Conservation (phyloP, 2,113 vertebrate species). For the Conger conger region DNA sequence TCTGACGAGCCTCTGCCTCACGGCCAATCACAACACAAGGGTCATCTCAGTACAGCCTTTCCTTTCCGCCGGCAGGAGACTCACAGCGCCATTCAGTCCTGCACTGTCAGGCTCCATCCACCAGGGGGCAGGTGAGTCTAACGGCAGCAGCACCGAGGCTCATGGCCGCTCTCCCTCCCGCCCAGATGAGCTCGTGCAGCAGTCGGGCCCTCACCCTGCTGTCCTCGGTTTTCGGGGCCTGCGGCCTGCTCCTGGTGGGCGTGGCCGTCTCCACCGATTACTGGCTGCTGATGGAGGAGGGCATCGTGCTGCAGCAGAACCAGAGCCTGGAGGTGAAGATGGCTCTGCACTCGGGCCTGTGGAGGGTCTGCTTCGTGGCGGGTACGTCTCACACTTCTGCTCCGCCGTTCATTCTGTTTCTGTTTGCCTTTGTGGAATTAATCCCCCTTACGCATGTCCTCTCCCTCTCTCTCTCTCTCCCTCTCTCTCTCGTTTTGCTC, state of each 20-base stretch:
- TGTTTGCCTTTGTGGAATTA: neutral
- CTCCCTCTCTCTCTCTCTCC: neutral
- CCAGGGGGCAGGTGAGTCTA: neutral
- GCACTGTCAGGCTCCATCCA: neutral
- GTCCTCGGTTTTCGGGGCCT: conserved; percentile 88
- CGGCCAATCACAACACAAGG: neutral
- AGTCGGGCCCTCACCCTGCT: conserved; percentile 89
- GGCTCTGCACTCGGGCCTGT: conserved; percentile 89
- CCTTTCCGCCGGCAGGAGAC: conserved; percentile 5
- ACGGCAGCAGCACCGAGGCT: neutral
- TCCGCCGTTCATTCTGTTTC: neutral
- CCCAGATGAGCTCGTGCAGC: conserved; percentile 89
- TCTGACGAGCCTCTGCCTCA: neutral
- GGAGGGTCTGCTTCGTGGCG: conserved; percentile 90
- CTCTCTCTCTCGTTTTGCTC: conserved; percentile 18
- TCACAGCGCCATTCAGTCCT: conserved; percentile 8
- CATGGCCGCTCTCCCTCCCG: conserved; percentile 16
- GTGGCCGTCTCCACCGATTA: conserved; percentile 92
- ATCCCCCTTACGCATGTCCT: neutral
- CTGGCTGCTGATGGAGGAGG: conserved; percentile 93
- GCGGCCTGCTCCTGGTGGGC: conserved; percentile 85
- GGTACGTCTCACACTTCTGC: conserved; percentile 60
- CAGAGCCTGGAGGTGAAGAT: conserved; percentile 91
- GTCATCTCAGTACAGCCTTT: neutral
- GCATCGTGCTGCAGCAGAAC: conserved; percentile 86